These are phyloP conservation scores for Molossus molossus DNA, from an alignment of 2,797 vertebrate species.

Conservation along the genomic window DNA sequence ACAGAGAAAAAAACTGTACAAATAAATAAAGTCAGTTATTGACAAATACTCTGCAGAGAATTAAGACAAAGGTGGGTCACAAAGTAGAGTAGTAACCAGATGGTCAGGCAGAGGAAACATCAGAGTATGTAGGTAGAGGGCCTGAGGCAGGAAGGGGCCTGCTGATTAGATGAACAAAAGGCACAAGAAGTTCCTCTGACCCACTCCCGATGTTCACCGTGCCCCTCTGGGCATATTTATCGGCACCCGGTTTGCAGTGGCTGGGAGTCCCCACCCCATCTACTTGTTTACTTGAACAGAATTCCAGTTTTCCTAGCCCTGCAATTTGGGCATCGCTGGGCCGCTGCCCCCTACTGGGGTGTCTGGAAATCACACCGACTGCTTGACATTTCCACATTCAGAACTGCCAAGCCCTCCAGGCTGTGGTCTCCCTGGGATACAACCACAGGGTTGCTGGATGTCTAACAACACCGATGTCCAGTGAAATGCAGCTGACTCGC, in stretches of 20 bases:
- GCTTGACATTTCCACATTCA: neutral
- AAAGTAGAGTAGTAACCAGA: neutral
- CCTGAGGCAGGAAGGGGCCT: neutral
- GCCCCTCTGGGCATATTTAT: neutral
- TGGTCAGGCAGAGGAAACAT: neutral
- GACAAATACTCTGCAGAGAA: conserved; percentile 2
- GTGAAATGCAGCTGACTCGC: neutral
- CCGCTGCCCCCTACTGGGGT: neutral
- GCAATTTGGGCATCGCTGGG: neutral
- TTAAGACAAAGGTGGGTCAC: neutral
- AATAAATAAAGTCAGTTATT: neutral
- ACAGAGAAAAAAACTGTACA: conserved; percentile 19
- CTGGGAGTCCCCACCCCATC: neutral
- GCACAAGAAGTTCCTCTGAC: neutral
- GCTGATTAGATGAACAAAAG: neutral
- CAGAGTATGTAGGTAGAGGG: neutral
- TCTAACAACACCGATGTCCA: neutral
- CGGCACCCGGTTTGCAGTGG: neutral
- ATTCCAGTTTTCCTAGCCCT: neutral
- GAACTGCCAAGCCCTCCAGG: neutral
- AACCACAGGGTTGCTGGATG: neutral
- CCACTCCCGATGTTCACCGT: neutral
- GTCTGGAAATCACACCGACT: neutral
- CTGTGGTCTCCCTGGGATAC: neutral
- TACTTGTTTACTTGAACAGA: neutral